Evolutionary conservation across 2,888 invertebrate genomes (phyloP).

Genomic region (Allophyes oxyacanthae): DNA sequence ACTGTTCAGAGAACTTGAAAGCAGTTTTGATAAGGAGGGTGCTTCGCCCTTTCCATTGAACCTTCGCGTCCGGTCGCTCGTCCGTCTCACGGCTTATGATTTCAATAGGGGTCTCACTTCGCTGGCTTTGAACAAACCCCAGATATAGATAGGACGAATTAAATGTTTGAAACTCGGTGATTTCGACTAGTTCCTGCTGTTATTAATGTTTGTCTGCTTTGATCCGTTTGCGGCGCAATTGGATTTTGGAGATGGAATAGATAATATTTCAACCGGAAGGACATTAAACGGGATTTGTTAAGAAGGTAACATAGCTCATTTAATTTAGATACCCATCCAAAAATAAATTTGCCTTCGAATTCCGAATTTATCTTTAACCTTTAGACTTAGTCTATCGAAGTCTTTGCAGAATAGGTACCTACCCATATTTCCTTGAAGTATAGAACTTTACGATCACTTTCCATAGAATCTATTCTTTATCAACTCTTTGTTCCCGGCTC

Average conservation of each 20-base stretch:
- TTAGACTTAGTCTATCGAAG: constrained; percentile 23
- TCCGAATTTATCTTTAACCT: constrained; percentile 4
- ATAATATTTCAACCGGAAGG: constrained; percentile 8
- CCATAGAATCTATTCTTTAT: constrained; percentile 18
- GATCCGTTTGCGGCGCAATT: constrained; percentile 32
- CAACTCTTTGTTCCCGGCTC: constrained; percentile 30
- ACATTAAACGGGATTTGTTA: constrained; percentile 9
- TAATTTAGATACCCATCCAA: constrained; percentile 20
- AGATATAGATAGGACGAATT: constrained; percentile 52
- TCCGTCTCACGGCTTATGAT: constrained; percentile 58
- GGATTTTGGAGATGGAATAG: constrained; percentile 24
- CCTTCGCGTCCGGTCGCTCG: constrained; percentile 57
- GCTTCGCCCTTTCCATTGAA: constrained; percentile 61
- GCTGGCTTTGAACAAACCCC: constrained; percentile 54
- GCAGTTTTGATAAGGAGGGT: constrained; percentile 68
- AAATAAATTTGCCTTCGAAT: constrained; percentile 4
- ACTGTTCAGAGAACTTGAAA: constrained; percentile 66
- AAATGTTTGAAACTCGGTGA: constrained; percentile 53
- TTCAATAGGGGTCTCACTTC: constrained; percentile 61
- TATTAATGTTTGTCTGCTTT: constrained; percentile 54
- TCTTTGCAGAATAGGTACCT: constrained; percentile 23
- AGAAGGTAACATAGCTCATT: constrained; percentile 12
- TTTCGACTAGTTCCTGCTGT: constrained; percentile 44
- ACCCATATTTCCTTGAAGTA: constrained; percentile 7
- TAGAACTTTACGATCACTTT: constrained; percentile 18